These are phyloP conservation scores for Daphoenositta chrysoptera DNA, from an alignment of 2,113 vertebrate genomes.

Conservation along the genomic window DNA sequence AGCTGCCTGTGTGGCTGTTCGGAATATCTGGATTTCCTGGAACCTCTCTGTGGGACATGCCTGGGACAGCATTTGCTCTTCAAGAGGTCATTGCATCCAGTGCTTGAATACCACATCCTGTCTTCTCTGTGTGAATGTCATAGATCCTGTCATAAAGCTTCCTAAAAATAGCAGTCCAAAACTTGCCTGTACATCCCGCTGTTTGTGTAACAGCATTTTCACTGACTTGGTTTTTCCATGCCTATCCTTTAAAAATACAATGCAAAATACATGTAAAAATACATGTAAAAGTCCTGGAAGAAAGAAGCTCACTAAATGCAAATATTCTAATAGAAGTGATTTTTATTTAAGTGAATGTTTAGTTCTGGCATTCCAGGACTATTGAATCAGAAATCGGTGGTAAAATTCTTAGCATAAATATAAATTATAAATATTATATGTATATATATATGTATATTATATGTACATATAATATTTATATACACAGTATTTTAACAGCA, in stretches of 20 bases:
- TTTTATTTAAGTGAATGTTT: neutral
- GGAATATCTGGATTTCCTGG: neutral
- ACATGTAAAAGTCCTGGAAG: neutral
- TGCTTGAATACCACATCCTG: conserved; percentile 10
- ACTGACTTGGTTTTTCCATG: neutral
- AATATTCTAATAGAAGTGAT: neutral
- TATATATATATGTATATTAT: neutral
- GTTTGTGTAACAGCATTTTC: neutral
- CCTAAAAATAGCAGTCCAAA: conserved; percentile 9
- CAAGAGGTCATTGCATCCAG: neutral
- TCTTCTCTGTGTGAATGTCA: neutral
- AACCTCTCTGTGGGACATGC: neutral
- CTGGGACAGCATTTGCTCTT: neutral
- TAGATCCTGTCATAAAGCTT: neutral
- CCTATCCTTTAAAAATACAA: neutral
- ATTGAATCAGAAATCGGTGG: neutral
- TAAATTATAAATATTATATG: neutral
- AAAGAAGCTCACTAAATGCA: neutral
- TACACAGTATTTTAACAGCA: neutral
- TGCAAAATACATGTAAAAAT: neutral
- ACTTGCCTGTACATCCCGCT: neutral
- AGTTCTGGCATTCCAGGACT: neutral
- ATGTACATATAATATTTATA: neutral
- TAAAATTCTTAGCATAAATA: neutral
- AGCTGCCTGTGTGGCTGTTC: neutral